phyloP scores from a whole-genome alignment of 2,113 vertebrate species.

The Globicephala melas region DNA sequence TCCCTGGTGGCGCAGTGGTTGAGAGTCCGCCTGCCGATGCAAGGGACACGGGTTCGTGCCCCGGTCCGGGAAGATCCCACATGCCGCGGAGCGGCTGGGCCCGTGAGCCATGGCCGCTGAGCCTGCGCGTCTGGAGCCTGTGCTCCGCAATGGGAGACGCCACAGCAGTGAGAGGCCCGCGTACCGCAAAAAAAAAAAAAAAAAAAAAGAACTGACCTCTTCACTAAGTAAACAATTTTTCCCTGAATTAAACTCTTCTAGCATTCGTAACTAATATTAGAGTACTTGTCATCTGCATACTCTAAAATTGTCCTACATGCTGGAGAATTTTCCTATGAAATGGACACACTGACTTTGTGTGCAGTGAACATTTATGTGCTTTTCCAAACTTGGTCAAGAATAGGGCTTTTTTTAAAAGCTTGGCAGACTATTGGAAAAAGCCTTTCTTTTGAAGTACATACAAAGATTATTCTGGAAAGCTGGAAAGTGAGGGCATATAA shows the following conservation, averaged over 20 bases:
- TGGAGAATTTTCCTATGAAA: slow-evolving; percentile 35
- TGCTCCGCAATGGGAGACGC: too few species aligned
- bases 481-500: slow-evolving; percentile 23
- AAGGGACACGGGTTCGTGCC: too few species aligned
- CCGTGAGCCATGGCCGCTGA: too few species aligned
- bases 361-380: not conserved
- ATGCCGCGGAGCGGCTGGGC: too few species aligned
- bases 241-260: not conserved
- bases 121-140: too few species aligned
- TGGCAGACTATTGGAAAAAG: slow-evolving; percentile 62
- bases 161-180: too few species aligned
- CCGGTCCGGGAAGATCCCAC: too few species aligned
- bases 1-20: too few species aligned
- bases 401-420: slow-evolving; percentile 47
- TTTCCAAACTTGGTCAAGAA: slow-evolving; percentile 70
- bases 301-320: not conserved
- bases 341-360: slow-evolving; percentile 32
- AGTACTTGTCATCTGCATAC: not conserved
- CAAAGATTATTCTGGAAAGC: slow-evolving; percentile 61
- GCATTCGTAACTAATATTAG: not conserved
- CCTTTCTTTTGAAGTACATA: slow-evolving; percentile 50
- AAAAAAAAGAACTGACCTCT: not conserved
- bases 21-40: too few species aligned
- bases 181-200: too few species aligned
- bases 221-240: not conserved